Conservation (phyloP, 2,888 invertebrate genomes). For the Tribolium freemani region DNA sequence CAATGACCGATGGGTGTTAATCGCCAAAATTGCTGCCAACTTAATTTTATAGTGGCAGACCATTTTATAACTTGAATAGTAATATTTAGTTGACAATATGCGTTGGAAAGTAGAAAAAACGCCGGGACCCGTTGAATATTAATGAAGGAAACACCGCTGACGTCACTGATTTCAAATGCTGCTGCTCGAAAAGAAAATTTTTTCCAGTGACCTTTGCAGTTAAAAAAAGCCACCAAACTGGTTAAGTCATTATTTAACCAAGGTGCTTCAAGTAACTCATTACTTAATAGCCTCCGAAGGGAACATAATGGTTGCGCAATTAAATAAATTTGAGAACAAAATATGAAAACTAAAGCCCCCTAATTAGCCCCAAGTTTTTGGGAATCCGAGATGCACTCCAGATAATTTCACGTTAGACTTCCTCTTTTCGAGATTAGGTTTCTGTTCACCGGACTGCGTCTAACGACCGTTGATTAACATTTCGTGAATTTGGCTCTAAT, state of each 20-base stretch:
- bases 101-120: too few species aligned
- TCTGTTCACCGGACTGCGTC: slow-evolving; percentile 20
- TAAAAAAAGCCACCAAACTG: slow-evolving; percentile 27
- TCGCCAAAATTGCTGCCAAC: too few species aligned
- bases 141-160: slow-evolving; percentile 8
- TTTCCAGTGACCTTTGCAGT: slow-evolving; percentile 18
- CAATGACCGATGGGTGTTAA: too few species aligned
- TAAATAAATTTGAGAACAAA: background rate
- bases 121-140: background rate
- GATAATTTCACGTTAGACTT: slow-evolving; percentile 19
- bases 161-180: slow-evolving; percentile 1
- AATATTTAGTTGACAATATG: too few species aligned
- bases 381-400: background rate
- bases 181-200: slow-evolving; percentile 6
- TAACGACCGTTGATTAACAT: slow-evolving; percentile 21
- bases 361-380: background rate
- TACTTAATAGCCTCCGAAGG: slow-evolving; percentile 19
- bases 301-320: slow-evolving; percentile 18
- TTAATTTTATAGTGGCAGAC: too few species aligned
- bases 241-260: slow-evolving; percentile 21
- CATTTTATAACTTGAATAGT: too few species aligned
- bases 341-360: background rate
- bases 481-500: slow-evolving; percentile 6
- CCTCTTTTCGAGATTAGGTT: slow-evolving; percentile 5
- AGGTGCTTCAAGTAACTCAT: slow-evolving; percentile 28